phyloP scores from a whole-genome alignment of 2,888 invertebrate species.

The Sericinus montela region DNA sequence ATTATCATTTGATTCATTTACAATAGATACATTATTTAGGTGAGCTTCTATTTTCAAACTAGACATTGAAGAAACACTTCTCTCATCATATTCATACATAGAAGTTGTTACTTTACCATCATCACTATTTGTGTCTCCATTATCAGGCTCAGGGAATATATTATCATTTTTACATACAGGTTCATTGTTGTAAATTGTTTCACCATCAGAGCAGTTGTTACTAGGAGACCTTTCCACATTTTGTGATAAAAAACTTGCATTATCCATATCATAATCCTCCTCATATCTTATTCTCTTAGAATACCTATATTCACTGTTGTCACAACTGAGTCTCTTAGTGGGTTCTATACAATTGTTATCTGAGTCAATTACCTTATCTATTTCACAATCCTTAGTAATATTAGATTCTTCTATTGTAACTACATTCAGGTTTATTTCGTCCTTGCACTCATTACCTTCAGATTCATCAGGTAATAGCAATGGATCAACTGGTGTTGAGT shows the following conservation, averaged over 20 bases:
- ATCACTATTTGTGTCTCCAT: constrained; percentile 60
- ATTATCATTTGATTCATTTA: constrained; percentile 38
- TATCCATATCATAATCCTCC: constrained; percentile 47
- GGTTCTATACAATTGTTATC: constrained; percentile 47
- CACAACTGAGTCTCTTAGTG: constrained; percentile 56
- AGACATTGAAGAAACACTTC: constrained; percentile 57
- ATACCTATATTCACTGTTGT: constrained; percentile 46
- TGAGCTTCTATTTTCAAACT: constrained; percentile 64
- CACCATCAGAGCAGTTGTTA: constrained; percentile 51
- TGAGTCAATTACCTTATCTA: constrained; percentile 46
- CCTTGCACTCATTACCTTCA: constrained; percentile 55
- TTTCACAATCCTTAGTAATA: constrained; percentile 53
- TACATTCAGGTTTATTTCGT: constrained; percentile 59
- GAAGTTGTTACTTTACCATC: constrained; percentile 60
- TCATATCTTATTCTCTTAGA: constrained; percentile 63
- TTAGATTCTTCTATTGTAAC: constrained; percentile 62
- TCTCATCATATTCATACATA: constrained; percentile 67
- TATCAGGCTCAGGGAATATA: constrained; percentile 50
- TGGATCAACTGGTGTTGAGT: constrained; percentile 68
- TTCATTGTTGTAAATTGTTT: constrained; percentile 49
- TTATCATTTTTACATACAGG: constrained; percentile 47
- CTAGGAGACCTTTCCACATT: constrained; percentile 33
- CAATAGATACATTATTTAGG: constrained; percentile 38
- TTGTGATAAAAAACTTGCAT: constrained; percentile 39
- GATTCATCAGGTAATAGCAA: constrained; percentile 64